Conservation (phyloP, 2,888 invertebrate species). For the Drosophila prostipennis region DNA sequence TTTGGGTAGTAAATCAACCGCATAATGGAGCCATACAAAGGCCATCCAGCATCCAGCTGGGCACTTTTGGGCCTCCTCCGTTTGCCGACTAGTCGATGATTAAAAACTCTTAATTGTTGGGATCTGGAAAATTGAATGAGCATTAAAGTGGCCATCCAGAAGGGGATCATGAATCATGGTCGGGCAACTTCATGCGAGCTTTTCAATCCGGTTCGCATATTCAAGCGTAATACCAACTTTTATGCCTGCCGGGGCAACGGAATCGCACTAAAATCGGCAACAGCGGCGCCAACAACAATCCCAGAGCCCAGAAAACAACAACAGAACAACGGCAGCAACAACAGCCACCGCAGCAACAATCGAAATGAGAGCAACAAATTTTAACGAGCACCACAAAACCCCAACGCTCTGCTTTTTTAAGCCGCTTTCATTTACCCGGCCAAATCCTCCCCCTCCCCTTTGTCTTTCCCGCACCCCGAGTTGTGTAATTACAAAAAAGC, state of each 20-base stretch:
- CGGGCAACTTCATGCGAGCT: constrained; percentile 35
- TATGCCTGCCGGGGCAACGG: constrained; percentile 35
- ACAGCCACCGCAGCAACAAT: constrained; percentile 53
- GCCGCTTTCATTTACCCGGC: constrained; percentile 50
- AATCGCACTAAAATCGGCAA: constrained; percentile 51
- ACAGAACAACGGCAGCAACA: constrained; percentile 16
- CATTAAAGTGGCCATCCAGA: constrained; percentile 51
- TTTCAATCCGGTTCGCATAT: constrained; percentile 62
- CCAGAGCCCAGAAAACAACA: constrained; percentile 20
- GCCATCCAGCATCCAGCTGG: constrained; percentile 30
- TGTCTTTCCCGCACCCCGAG: constrained; percentile 1
- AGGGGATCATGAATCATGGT: constrained; percentile 52
- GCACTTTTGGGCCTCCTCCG: constrained; percentile 24
- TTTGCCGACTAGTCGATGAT: constrained; percentile 49
- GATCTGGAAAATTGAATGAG: constrained; percentile 53
- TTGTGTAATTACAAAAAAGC: constrained; percentile 78
- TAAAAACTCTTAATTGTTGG: constrained; percentile 66
- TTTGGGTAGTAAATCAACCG: constrained; percentile 72
- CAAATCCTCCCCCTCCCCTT: constrained; percentile 3
- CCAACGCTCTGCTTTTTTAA: constrained; percentile 65
- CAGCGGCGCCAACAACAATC: constrained; percentile 45
- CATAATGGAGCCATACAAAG: constrained; percentile 61
- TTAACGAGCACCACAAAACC: constrained; percentile 77
- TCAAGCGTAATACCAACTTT: constrained; percentile 62
- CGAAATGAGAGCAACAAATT: constrained; percentile 78